phyloP scores from a whole-genome alignment of 2,797 vertebrate genomes.

The Thaleichthys pacificus region DNA sequence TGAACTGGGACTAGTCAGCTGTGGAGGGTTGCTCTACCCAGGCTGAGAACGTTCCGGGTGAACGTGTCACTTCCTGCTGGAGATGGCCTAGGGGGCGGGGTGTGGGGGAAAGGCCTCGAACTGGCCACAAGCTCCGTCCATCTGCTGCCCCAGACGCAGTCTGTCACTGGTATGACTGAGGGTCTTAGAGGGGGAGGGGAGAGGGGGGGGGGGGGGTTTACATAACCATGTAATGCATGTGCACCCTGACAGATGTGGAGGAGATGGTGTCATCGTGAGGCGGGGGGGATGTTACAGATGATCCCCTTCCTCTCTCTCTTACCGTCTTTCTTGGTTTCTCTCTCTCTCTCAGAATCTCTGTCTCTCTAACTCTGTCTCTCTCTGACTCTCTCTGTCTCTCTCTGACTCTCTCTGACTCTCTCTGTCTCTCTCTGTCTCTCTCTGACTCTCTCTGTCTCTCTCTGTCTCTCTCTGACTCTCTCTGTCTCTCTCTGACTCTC shows the following conservation, averaged over 20 bases:
- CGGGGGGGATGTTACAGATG: background rate
- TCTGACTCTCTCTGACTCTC: too few species aligned
- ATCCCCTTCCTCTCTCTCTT: background rate
- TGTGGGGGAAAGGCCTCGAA: constrained; percentile 27
- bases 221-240: constrained; percentile 53
- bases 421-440: too few species aligned
- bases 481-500: too few species aligned
- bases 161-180: constrained; percentile 53
- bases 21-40: too few species aligned
- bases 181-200: background rate
- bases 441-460: too few species aligned
- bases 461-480: too few species aligned
- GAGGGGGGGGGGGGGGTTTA: background rate
- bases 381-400: constrained; percentile 15
- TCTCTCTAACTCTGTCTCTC: background rate
- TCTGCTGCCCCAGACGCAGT: constrained; percentile 47
- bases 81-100: background rate
- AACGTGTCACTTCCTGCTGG: constrained; percentile 44
- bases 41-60: background rate
- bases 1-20: too few species aligned
- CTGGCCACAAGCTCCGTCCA: constrained; percentile 24
- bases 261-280: background rate
- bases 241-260: constrained; percentile 53
- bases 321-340: background rate
- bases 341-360: background rate